Evolutionary conservation across 35 echinoderm and acorn worm genomes (phyloP).

Genomic region (Anneissia japonica): DNA sequence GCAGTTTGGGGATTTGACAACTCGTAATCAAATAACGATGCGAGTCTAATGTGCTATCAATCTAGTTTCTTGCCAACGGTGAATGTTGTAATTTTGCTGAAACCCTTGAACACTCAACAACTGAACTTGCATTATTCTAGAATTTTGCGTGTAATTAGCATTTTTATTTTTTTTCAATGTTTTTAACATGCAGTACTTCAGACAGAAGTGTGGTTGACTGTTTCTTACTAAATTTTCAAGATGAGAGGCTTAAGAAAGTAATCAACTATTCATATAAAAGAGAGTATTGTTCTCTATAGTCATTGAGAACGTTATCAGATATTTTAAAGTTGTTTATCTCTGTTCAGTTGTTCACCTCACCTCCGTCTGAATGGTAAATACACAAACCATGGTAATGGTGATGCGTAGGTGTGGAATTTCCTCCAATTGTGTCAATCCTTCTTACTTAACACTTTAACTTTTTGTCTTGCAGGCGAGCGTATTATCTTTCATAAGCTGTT

Average conservation of each 20-base stretch:
- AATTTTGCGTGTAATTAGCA: too few species aligned
- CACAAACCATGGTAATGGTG: neutral
- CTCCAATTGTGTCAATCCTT: neutral
- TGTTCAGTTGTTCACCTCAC: neutral
- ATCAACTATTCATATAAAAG: too few species aligned
- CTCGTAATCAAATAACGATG: neutral
- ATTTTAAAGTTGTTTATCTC: neutral
- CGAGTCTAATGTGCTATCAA: neutral
- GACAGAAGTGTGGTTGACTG: too few species aligned
- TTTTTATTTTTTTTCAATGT: too few species aligned
- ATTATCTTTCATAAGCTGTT: neutral
- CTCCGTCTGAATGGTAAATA: neutral
- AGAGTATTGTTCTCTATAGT: neutral
- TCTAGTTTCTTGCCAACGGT: neutral
- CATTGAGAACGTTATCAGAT: neutral
- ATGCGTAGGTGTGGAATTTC: neutral
- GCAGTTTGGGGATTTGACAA: neutral
- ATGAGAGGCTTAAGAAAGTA: too few species aligned
- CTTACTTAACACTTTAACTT: neutral
- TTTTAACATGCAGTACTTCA: too few species aligned
- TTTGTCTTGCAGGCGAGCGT: neutral
- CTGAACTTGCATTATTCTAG: too few species aligned
- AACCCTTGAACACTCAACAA: too few species aligned
- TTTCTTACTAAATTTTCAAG: too few species aligned
- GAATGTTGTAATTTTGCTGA: too few species aligned